Percentiles rank a stretch among this genome's conserved stretches.
Conservation (phyloP, 2,113 vertebrate species). For the Hippocampus barbouri region DNA sequence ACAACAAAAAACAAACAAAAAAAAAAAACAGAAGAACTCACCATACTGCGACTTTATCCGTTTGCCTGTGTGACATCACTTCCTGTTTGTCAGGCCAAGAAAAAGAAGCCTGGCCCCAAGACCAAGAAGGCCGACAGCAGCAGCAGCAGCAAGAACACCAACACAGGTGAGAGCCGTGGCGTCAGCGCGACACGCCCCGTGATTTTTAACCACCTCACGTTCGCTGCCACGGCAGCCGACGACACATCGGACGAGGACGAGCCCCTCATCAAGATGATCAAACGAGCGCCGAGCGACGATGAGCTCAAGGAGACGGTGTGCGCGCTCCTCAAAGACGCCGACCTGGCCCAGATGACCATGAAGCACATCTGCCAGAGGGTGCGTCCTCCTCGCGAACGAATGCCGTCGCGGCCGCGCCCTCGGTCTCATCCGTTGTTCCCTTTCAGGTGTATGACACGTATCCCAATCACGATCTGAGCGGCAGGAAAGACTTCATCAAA, state of each 20-base stretch:
- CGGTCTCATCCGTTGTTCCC: background rate
- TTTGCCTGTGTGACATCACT: background rate
- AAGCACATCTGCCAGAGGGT: conserved; percentile 94
- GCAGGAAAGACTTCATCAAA: conserved; percentile 91
- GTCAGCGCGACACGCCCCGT: background rate
- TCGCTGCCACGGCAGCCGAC: conserved; percentile 56
- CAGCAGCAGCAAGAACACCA: conserved; percentile 87
- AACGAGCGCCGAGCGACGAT: conserved; percentile 84
- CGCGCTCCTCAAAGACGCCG: conserved; percentile 81
- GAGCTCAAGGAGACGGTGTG: conserved; percentile 85
- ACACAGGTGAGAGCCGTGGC: conserved; percentile 62
- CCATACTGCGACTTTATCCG: too few species aligned
- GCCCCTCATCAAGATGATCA: conserved; percentile 89
- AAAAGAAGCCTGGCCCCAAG: conserved; percentile 83
- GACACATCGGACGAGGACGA: conserved; percentile 91
- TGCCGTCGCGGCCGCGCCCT: background rate
- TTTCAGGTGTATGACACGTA: conserved; percentile 89
- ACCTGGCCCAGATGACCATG: conserved; percentile 96
- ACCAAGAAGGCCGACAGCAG: conserved; percentile 97
- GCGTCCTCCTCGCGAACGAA: background rate
- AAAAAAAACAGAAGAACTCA: too few species aligned
- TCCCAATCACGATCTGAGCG: conserved; percentile 84
- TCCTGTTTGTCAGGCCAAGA: conserved; percentile 70
- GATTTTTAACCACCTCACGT: background rate
- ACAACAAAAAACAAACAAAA: background rate